Base-by-base conservation (phyloP, 2,113 vertebrate genomes). In the Pycnonotus jocosus region DNA sequence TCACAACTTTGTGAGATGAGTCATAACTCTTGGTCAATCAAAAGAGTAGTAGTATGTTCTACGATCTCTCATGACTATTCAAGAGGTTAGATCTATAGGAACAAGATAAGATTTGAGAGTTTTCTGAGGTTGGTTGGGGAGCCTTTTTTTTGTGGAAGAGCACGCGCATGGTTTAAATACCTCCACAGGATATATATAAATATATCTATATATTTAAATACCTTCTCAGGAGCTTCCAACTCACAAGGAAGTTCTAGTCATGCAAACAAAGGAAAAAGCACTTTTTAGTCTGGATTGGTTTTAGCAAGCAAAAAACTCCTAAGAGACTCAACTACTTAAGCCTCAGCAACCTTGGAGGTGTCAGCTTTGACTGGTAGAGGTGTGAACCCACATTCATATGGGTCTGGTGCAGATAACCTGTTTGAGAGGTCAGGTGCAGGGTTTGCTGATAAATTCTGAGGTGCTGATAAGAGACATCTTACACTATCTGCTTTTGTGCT, bases 101-200 rank as follows among this genome's bases (percentile, higher is more conserved):
- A 30, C 3, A 78, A 66, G 27, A 38, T 31, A 40, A 4, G 3
- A 70, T 53, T 25, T 65, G 37, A 10, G 2, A 10, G 1, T 0
- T 7, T 21, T 15, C 20, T 1, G 19, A 6, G 15, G 16, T 31
- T 33, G 28, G 10, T 77, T 69, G 17, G 10, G 16, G 35, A 24
- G 19, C 3, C 1, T 33, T 74, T 65, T 30, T 58, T 60, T 74
- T 10, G 11, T 47, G 15, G 81, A 81, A 91, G 37, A 53, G 14
- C 7, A 11, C 28, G 10, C 3, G 23, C 6, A 9, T 64, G 5
- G 40, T 77, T 83, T 69, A 44, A 77, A 31, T 64, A 56, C 14
- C 24, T 73, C 72, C 44, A 42, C 5, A 50, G 38, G 28, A 50
- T 28, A 45, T 15, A 53, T 24, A 68, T 60, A 54, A 14, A 57